Conservation (phyloP, 2,797 vertebrate species). For the Anguilla pacifica region DNA sequence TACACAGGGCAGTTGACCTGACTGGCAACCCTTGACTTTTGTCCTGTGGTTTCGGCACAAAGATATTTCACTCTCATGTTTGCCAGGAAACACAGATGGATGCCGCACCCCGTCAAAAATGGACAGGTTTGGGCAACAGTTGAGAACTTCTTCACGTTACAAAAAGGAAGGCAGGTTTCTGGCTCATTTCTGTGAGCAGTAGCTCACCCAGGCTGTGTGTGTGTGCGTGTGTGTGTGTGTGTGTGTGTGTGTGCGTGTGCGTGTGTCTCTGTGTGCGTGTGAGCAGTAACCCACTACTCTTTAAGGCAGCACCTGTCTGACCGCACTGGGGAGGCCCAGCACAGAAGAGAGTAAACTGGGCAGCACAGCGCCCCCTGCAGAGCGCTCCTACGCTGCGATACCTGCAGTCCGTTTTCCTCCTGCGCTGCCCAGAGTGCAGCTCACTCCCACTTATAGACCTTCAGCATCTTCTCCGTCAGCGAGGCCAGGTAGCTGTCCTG, state of each 20-base stretch:
- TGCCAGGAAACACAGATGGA: not conserved
- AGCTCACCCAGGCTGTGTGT: no score
- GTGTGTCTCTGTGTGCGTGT: not conserved
- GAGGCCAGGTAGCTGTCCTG: slow-evolving; percentile 82
- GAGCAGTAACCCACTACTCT: not conserved
- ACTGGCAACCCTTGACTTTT: no score
- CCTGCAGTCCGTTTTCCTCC: not conserved
- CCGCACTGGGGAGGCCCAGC: not conserved
- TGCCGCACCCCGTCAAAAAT: not conserved
- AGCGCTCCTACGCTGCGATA: not conserved
- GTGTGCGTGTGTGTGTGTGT: no score
- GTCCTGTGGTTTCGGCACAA: not conserved
- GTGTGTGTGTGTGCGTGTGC: not conserved
- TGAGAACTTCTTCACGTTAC: not conserved
- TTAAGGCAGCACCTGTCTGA: not conserved
- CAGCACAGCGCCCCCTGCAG: not conserved
- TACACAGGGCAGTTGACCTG: not conserved
- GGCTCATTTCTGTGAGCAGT: not conserved
- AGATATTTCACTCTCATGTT: not conserved
- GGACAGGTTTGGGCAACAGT: not conserved
- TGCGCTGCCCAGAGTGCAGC: slow-evolving; percentile 37
- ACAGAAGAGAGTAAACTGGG: not conserved
- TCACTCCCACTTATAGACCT: slow-evolving; percentile 92
- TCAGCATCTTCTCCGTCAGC: slow-evolving; percentile 89
- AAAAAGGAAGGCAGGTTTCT: not conserved